Evolutionary conservation across 2,113 vertebrate species (phyloP), one percentile per base, ranked within the genome.

Genomic region (Solenodon paradoxus): DNA sequence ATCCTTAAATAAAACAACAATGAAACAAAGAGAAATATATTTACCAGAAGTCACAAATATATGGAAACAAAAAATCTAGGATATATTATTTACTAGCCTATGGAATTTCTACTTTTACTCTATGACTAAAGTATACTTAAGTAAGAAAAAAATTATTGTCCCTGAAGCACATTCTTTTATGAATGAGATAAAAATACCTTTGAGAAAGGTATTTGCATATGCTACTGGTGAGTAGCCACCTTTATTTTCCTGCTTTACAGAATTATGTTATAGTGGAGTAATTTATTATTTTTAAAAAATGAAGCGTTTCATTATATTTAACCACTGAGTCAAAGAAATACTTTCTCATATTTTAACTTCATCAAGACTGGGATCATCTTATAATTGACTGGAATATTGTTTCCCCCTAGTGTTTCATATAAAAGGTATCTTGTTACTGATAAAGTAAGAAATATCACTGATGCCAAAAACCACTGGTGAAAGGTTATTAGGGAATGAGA

Each of bases 1-100:
- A 98, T 99, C 99, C 99, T 99, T 98, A 24, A 97, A 95, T 71
- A 97, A 98, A 97, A 97, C 92, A 99, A 72, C 22, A 97, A 95
- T 71, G 97, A 98, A 97, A 97, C 92, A 99, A 72, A 97, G 6
- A 51, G 95, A 95, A 96, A 95, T 88, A 90, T 66, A 66, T 84
- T 91, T 77, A 77, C 12, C 35, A 78, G n/a, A 96, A 96, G 92
- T 51, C 55, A 90, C 63, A 92, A 90, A 71, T 16, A 66, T 22
- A 89, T n/a, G 47, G 20, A 69, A 96, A 80, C 22, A 45, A n/a
- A 42, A 96, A 87, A 81, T 83, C 40, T 64, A 16, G 35, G 6
- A 78, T 92, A 74, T 24, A 92, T 20, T 90, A 24, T 86, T 77
- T 57, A 92, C 1, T 53, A 32, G 84, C 28, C 24, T 53, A n/a